phyloP scores from a whole-genome alignment of 2,797 vertebrate genomes.

The Sebastes vulpes region DNA sequence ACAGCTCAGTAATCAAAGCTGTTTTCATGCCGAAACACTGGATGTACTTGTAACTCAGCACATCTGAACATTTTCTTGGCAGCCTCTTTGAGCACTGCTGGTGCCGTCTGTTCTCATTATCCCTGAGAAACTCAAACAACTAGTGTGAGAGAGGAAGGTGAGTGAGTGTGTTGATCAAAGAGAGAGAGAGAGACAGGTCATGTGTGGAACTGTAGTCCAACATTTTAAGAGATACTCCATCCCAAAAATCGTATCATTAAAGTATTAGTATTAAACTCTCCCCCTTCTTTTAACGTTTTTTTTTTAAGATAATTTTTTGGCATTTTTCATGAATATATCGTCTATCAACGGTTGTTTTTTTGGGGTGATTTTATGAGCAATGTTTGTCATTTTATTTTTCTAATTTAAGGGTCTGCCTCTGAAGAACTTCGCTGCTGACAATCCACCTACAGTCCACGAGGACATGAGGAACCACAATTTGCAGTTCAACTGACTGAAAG shows the following conservation, averaged over 20 bases:
- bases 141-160: conserved; percentile 14
- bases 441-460: background rate
- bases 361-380: too few species aligned
- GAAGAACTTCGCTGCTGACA: too few species aligned
- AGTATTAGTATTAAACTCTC: background rate
- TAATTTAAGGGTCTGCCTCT: too few species aligned
- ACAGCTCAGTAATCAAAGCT: conserved; percentile 19
- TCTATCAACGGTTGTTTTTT: too few species aligned
- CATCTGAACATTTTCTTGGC: conserved; percentile 49
- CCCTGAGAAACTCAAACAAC: conserved; percentile 17
- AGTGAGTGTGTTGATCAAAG: conserved; percentile 2
- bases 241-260: background rate
- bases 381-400: too few species aligned
- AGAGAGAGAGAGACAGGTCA: background rate
- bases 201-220: background rate
- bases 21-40: conserved; percentile 31
- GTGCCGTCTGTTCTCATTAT: conserved; percentile 57
- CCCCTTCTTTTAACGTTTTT: too few species aligned
- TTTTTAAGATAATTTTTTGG: too few species aligned
- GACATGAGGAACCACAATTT: background rate
- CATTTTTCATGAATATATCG: too few species aligned
- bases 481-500: background rate
- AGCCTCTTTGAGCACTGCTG: conserved; percentile 27
- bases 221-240: background rate
- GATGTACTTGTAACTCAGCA: conserved; percentile 27